Evolutionary conservation across 2,888 invertebrate genomes (phyloP), one percentile per base, ranked within the genome.

Genomic region (Drosophila vallismaia): DNA sequence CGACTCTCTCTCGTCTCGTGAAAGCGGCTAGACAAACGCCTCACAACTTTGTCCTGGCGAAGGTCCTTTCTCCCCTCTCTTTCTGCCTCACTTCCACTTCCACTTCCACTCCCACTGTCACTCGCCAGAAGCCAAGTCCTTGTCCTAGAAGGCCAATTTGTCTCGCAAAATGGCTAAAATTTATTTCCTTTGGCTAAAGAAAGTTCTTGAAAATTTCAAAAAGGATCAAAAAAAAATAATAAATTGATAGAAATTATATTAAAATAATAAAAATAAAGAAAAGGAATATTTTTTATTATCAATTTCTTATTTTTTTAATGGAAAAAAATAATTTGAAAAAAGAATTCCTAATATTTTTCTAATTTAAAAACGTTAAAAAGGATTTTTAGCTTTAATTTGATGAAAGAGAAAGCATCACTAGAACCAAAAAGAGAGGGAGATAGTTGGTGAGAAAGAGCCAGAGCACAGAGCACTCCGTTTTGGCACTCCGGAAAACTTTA

Each of bases 21-120:
- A 62, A 60, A 60, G 19, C 57, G 79, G 68, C 84, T 76, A 76
- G 86, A 79, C 79, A 83, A 79, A 77, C 77, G 80, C 75, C 62
- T 24, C 67, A 56, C 77, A 79, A 83, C 79, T 79, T 79, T 77
- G 75, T 86, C 86, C 84, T 86, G 59, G 36, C n/a, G 36, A 36
- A 36, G n/a, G 36, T 12, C 12, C 26, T 52, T 49, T 12, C 45
- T 36, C 44, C 36, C n/a, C 28, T 51, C 38, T 48, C 53, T 49
- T 28, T 36, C 7, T 42, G 29, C 40, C 57, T 12, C 51, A 33
- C 19, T 36, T 10, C 45, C 12, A 8, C 12, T 51, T 19, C 8
- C 51, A 33, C 19, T 36, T 10, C 45, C 12, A 8, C 12, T 51
- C 24, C 8, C 49, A 38, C 33, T 57, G 14, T 40, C 46, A 46